Evolutionary conservation across 1,140 invertebrate species (phyloP).

Genomic region (Magallana angulata): DNA sequence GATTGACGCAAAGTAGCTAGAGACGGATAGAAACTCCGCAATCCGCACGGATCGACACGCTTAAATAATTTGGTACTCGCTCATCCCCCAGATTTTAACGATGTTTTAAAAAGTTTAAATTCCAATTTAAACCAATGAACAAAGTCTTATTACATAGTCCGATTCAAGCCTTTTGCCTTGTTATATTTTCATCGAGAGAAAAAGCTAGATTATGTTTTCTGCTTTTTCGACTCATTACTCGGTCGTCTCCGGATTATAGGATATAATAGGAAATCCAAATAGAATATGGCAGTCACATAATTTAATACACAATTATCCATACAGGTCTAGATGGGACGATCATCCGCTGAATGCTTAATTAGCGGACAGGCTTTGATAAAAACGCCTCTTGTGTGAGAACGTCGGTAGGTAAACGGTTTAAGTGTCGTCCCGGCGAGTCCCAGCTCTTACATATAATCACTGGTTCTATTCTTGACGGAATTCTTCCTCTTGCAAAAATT

Average conservation of each 20-base stretch:
- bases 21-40: not conserved
- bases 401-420: slow-evolving; percentile 24
- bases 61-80: slow-evolving; percentile 1
- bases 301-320: slow-evolving; percentile 38
- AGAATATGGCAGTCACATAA: slow-evolving; percentile 29
- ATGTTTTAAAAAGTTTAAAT: slow-evolving; percentile 22
- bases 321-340: slow-evolving; percentile 32
- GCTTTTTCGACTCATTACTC: slow-evolving; percentile 5
- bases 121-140: slow-evolving; percentile 34
- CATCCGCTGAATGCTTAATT: slow-evolving; percentile 21
- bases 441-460: not conserved
- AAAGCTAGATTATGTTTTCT: not conserved
- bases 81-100: slow-evolving; percentile 12
- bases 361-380: slow-evolving; percentile 18
- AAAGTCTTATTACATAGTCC: slow-evolving; percentile 28
- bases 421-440: slow-evolving; percentile 7
- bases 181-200: not conserved
- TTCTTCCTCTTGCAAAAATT: slow-evolving; percentile 29
- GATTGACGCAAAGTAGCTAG: not conserved
- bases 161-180: slow-evolving; percentile 10
- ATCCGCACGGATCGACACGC: slow-evolving; percentile 19
- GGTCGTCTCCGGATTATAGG: slow-evolving; percentile 7
- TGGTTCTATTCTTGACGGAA: slow-evolving; percentile 2
- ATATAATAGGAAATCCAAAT: slow-evolving; percentile 30
- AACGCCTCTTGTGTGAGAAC: slow-evolving; percentile 30